Base-by-base conservation (phyloP, 2,797 vertebrate genomes). In the Aplochiton taeniatus region DNA sequence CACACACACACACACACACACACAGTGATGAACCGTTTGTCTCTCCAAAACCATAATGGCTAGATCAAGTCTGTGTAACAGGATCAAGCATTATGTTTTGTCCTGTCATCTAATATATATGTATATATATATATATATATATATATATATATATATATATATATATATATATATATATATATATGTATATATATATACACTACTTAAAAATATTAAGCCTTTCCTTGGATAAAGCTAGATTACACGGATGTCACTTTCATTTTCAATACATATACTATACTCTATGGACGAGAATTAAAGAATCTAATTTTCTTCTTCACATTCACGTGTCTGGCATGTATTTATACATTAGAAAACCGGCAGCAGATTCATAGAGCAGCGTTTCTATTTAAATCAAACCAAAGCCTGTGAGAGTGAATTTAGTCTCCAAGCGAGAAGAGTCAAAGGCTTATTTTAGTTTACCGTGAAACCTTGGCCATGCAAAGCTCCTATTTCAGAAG, bases 251-350 rank as follows among this genome's bases (percentile, higher is more conserved):
- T 20, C 61, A 31, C 6, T 31, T 31, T 3, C 6, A 31, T 31
- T 3, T 31, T n/a, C n/a, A n/a, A n/a, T n/a, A n/a, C n/a, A n/a
- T n/a, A n/a, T n/a, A n/a, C n/a, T n/a, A n/a, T n/a, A n/a, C n/a
- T n/a, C n/a, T n/a, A n/a, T n/a, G n/a, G n/a, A n/a, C n/a, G 70
- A 53, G 71, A 78, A 77, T 72, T n/a, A 60, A 82, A 77, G 43
- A 66, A 56, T 67, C 73, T 47, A 20, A 67, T 70, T 75, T 77
- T 68, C 78, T 75, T 76, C 52, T 61, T 31, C 58, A 85, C 85
- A 85, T 83, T 83, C 85, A 85, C 87, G 79, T 81, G 85, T 83
- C 88, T 92, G 89, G 83, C 77, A 67, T 64, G 66, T 78, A 87
- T 88, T 90, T 82, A 68, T 80, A 72, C 70, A 20, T 57, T 65